Conservation (phyloP, 2,113 vertebrate genomes). For the Ammodytes marinus region DNA sequence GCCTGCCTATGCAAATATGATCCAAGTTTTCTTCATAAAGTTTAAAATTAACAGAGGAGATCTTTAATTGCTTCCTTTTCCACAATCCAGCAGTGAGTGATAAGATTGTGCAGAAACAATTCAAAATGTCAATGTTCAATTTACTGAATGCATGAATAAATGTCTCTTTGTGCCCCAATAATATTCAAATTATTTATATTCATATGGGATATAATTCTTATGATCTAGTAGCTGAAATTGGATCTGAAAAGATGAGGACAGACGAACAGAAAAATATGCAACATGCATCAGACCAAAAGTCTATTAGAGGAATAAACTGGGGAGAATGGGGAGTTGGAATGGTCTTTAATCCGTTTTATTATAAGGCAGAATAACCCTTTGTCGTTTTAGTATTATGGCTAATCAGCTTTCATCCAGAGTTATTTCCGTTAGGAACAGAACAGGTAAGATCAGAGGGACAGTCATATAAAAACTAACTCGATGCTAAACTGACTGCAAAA, state of each 20-base stretch:
- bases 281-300: slow-evolving; percentile 6
- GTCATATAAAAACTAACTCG: slow-evolving; percentile 1
- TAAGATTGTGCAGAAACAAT: slow-evolving; percentile 25
- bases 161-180: neutral
- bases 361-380: neutral
- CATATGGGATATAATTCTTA: neutral
- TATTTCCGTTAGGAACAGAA: neutral
- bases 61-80: neutral
- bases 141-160: slow-evolving; percentile 32
- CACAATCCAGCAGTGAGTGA: neutral
- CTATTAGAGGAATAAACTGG: neutral
- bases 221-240: slow-evolving; percentile 18
- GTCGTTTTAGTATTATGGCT: slow-evolving; percentile 39
- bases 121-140: neutral
- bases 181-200: too few relatives aligned
- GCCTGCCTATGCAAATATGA: neutral
- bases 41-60: slow-evolving; percentile 8
- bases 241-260: slow-evolving; percentile 29
- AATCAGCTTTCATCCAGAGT: slow-evolving; percentile 19
- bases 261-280: neutral
- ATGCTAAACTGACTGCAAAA: neutral
- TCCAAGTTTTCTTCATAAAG: slow-evolving; percentile 3
- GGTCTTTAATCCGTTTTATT: neutral
- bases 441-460: neutral
- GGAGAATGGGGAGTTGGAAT: slow-evolving; percentile 2